Conservation (phyloP, 2,113 vertebrate species). For the Chascanopsetta lugubris region DNA sequence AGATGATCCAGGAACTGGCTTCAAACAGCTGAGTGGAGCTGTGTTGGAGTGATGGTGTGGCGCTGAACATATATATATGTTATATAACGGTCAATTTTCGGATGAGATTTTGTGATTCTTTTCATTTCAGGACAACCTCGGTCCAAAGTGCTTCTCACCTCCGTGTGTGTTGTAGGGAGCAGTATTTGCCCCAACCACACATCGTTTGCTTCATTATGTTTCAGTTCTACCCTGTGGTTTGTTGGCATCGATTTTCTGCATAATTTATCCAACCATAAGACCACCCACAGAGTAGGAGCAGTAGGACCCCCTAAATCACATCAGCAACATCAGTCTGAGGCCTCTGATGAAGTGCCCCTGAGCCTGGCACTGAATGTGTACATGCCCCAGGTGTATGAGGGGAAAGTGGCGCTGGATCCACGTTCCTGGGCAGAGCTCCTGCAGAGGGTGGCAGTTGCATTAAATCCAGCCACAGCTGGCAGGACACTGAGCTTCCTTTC, state of each 20-base stretch:
- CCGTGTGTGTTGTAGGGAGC: constrained; percentile 16
- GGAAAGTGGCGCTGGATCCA: constrained; percentile 8
- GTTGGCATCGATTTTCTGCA: constrained; percentile 4
- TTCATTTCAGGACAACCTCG: not conserved
- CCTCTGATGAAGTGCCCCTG: constrained; percentile 9
- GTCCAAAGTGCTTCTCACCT: constrained; percentile 31
- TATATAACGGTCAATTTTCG: too few species aligned
- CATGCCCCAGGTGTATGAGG: constrained; percentile 18
- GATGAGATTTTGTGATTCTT: not conserved
- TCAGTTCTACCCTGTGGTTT: constrained; percentile 2
- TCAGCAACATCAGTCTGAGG: constrained; percentile 15
- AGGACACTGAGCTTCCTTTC: constrained; percentile 66
- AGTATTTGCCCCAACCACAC: not conserved
- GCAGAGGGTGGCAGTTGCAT: constrained; percentile 40
- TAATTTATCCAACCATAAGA: constrained; percentile 3
- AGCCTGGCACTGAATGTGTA: constrained; percentile 15
- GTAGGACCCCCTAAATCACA: not conserved
- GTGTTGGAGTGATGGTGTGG: not conserved
- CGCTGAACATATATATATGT: too few species aligned
- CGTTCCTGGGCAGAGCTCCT: constrained; percentile 14
- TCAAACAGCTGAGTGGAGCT: constrained; percentile 19
- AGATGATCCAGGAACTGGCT: constrained; percentile 48
- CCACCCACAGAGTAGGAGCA: constrained; percentile 26
- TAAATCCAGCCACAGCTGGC: constrained; percentile 68
- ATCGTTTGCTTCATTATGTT: constrained; percentile 9